Evolutionary conservation across 2,113 vertebrate genomes (phyloP).

Genomic region (Macquaria ambigua): DNA sequence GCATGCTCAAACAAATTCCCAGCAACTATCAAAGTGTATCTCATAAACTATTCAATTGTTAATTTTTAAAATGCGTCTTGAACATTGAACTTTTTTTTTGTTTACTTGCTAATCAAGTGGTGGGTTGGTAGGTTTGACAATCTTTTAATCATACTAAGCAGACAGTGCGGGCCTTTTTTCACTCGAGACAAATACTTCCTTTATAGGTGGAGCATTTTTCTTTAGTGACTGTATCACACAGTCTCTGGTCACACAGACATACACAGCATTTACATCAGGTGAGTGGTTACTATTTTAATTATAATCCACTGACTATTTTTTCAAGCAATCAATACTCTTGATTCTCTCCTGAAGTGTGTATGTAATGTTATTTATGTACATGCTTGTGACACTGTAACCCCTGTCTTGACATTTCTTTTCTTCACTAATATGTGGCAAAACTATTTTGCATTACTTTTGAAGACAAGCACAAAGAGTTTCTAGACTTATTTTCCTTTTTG

Average conservation of each 20-base stretch:
- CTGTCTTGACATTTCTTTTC: neutral
- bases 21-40: neutral
- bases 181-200: slow-evolving; percentile 3
- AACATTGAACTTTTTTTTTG: neutral
- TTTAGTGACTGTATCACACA: neutral
- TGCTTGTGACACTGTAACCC: neutral
- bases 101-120: neutral
- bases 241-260: neutral
- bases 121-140: neutral
- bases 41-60: neutral
- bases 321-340: neutral
- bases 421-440: neutral
- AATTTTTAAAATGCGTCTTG: too few relatives aligned
- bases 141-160: neutral
- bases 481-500: neutral
- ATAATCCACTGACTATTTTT: neutral
- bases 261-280: neutral
- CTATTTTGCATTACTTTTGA: neutral
- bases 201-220: neutral
- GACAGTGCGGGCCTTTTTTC: neutral
- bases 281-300: too few relatives aligned
- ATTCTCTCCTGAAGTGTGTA: neutral
- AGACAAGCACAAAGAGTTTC: neutral
- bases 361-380: neutral
- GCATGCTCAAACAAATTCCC: neutral